Conservation (phyloP, 2,888 invertebrate species). For the Nemapogon koenigi region DNA sequence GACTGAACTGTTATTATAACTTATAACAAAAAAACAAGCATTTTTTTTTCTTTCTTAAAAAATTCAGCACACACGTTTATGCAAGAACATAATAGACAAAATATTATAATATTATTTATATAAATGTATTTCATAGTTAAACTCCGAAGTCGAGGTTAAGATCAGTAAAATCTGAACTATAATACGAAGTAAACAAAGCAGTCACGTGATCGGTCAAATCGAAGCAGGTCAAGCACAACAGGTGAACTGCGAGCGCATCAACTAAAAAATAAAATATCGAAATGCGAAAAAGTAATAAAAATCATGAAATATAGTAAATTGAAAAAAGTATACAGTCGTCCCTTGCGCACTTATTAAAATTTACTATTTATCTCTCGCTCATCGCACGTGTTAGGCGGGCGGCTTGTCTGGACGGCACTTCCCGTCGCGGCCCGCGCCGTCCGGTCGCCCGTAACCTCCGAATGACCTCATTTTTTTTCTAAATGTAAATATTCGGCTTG, state of each 20-base stretch:
- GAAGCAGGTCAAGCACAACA: slow-evolving; percentile 64
- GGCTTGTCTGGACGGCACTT: slow-evolving; percentile 38
- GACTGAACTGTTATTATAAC: too few relatives aligned
- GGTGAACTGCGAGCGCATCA: slow-evolving; percentile 61
- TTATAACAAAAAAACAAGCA: too few relatives aligned
- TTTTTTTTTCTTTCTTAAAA: too few relatives aligned
- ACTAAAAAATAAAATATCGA: slow-evolving; percentile 66
- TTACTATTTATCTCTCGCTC: slow-evolving; percentile 26
- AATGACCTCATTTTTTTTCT: slow-evolving; percentile 63
- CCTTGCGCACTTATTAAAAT: slow-evolving; percentile 20
- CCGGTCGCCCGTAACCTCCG: slow-evolving; percentile 62
- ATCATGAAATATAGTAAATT: slow-evolving; percentile 62
- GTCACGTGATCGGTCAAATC: slow-evolving; percentile 59
- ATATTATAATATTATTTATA: too few relatives aligned
- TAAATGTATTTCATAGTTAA: too few relatives aligned
- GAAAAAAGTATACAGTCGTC: slow-evolving; percentile 47
- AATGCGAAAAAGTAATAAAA: slow-evolving; percentile 64
- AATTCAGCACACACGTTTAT: too few relatives aligned
- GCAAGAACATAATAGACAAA: too few relatives aligned
- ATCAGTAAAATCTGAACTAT: too few relatives aligned
- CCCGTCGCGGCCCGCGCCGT: slow-evolving; percentile 60
- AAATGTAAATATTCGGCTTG: slow-evolving; percentile 64
- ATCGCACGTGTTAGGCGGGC: slow-evolving; percentile 49
- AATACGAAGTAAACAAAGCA: neutral
- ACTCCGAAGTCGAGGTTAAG: too few relatives aligned